Base-by-base conservation (phyloP, 2,797 vertebrate genomes). In the Heliangelus exortis region DNA sequence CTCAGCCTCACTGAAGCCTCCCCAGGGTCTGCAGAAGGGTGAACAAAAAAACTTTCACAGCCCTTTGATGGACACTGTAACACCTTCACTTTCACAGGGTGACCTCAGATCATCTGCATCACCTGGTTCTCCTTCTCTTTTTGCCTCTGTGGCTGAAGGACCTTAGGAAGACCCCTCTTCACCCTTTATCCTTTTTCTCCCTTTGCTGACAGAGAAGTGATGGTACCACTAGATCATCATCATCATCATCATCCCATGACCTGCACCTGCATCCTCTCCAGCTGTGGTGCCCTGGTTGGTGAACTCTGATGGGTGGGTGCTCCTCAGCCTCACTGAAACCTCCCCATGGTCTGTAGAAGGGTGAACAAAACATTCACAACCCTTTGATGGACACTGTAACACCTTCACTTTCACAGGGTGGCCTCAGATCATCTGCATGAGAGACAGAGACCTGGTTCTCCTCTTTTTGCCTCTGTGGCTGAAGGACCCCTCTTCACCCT, bases 1-100 rank as follows among this genome's bases (percentile, higher is more conserved):
- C 97, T 95, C 11, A 98, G 90, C 31, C 94, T 97, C 59, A 98
- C 88, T 3, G 94, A 98, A 5, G 97, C 97, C 93, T 98, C 98
- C 0, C 98, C 98, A 2, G 96, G 95, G 26, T 98, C 98, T 99
- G 91, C 28, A 84, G 41, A 72, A 63, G 25, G 7, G 13, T 43
- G 41, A 73, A 58, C 15, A 81, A 66, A 63, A 29, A 5, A 25
- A n/a, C 5, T 65, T 66, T 83, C 26, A 58, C 18, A 19, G 21
- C 5, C 11, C 10, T 26, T 83, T 79, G 14, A 7, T 34, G 50
- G 36, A 3, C 39, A 58, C 34, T 3, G 21, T 36, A 39, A 20
- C 19, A 20, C 25, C 8, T 8, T 50, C 13, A 3, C 8, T 54
- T 63, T 6, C 39, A 41, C 39, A 41, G 14, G 39, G 20, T 34